Base-by-base conservation (phyloP, 2,797 vertebrate genomes). In the Melanogrammus aeglefinus region DNA sequence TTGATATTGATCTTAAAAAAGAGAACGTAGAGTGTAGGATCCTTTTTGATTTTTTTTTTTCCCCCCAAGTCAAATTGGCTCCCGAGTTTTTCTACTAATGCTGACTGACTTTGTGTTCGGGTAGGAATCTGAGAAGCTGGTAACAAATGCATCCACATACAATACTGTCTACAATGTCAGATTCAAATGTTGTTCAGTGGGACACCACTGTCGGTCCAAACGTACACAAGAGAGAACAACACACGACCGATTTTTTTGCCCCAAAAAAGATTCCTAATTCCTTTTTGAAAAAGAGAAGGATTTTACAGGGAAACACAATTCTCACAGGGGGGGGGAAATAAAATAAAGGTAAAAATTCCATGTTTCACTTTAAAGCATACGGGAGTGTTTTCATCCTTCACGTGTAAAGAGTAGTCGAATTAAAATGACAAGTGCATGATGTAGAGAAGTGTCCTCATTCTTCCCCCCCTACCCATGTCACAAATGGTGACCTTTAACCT, bases 381-480 rank as follows among this genome's bases (percentile, higher is more conserved):
- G 87, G 88, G 88, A 92, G 87, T 75, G 79, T 82, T 83, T 79
- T 87, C 83, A 83, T 91, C 76, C 80, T 88, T 90, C 81, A 88
- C 87, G 77, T 84, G 84, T 90, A 86, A 86, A 75, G 76, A 90
- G 77, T 88, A 84, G 83, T 87, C 72, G 41, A 47, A 41, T 84
- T 80, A 81, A 89, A 86, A 76, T 83, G 87, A 90, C 86, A 93
- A 92, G 84, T 92, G 94, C 93, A 94, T 93, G 92, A 92, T 80
- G 78, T 86, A 82, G 77, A 86, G 83, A 86, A 86, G 79, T 24
- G 57, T 3, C 80, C 79, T 70, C 77, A 35, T 39, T 76, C 70
- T 5, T 3, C 76, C 38, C 82, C 35, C 27, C 38, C 29, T 29
- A 66, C 21, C 44, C 47, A 70, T 51, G 24, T 31, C 31, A 72